Percentiles rank a stretch among this genome's conserved stretches.
phyloP scores from a whole-genome alignment of 1,140 invertebrate genomes.

The Phthorimaea operculella region DNA sequence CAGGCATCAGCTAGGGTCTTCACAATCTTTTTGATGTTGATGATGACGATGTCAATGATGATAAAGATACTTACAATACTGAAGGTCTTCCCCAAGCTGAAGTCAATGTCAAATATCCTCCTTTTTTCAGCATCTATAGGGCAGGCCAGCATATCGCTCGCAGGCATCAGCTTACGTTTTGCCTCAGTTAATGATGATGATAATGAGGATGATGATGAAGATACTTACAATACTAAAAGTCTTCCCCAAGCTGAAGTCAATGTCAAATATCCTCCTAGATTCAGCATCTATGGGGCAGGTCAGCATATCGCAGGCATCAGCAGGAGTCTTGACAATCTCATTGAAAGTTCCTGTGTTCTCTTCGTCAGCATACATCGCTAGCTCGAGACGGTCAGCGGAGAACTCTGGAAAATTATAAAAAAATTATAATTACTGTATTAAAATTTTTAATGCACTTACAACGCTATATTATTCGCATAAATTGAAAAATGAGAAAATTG shows the following conservation, averaged over 20 bases:
- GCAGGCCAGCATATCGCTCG: slow-evolving; percentile 15
- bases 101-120: slow-evolving; percentile 20
- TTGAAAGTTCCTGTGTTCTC: slow-evolving; percentile 16
- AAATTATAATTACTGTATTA: not conserved
- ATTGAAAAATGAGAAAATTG: too few relatives aligned
- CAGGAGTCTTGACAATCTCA: slow-evolving; percentile 12
- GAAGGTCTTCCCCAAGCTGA: slow-evolving; percentile 19
- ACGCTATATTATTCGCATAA: too few relatives aligned
- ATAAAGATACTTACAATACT: slow-evolving; percentile 13
- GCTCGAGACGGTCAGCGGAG: slow-evolving; percentile 17
- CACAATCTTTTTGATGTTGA: too few relatives aligned
- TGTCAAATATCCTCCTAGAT: slow-evolving; percentile 20
- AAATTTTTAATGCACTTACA: too few relatives aligned
- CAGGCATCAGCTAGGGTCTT: too few relatives aligned
- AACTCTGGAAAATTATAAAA: slow-evolving; percentile 19
- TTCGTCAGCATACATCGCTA: slow-evolving; percentile 22
- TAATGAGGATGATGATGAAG: too few relatives aligned
- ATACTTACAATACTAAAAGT: slow-evolving; percentile 16
- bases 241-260: slow-evolving; percentile 21
- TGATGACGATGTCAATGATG: too few relatives aligned
- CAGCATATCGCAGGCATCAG: slow-evolving; percentile 16
- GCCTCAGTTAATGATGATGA: too few relatives aligned
- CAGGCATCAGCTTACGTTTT: too few relatives aligned
- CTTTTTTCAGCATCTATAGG: slow-evolving; percentile 17
- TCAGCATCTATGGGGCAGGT: slow-evolving; percentile 18